phyloP scores from a whole-genome alignment of 2,888 invertebrate genomes.

The Zhuqinia jingwanae region DNA sequence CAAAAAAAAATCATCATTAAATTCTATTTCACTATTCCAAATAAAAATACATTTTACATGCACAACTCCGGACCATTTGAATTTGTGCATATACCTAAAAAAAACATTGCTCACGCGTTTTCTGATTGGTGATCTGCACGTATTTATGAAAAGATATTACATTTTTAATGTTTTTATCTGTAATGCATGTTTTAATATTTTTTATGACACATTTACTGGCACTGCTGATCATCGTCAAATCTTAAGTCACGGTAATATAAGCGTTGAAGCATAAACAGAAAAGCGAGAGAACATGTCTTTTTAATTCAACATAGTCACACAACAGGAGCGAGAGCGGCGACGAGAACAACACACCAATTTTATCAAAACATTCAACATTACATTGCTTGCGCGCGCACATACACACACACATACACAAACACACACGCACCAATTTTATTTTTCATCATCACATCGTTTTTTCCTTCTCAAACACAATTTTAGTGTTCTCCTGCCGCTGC shows the following conservation, averaged over 20 bases:
- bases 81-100: too few species aligned
- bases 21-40: too few species aligned
- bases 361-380: too few species aligned
- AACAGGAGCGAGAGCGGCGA: background rate
- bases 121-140: background rate
- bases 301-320: background rate
- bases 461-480: slow-evolving; percentile 7
- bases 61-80: too few species aligned
- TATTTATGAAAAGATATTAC: too few species aligned
- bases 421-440: slow-evolving; percentile 35
- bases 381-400: too few species aligned
- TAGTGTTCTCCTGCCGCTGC: background rate
- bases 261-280: slow-evolving; percentile 63
- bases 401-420: too few species aligned
- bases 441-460: slow-evolving; percentile 33
- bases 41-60: too few species aligned
- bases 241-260: slow-evolving; percentile 64
- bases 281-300: background rate
- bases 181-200: too few species aligned
- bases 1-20: too few species aligned
- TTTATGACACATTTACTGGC: background rate
- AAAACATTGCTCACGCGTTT: slow-evolving; percentile 12
- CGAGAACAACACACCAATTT: slow-evolving; percentile 3
- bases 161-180: too few species aligned
- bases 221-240: slow-evolving; percentile 1